Conservation (phyloP, 2,797 vertebrate species). For the Percopsis omiscomaycus region DNA sequence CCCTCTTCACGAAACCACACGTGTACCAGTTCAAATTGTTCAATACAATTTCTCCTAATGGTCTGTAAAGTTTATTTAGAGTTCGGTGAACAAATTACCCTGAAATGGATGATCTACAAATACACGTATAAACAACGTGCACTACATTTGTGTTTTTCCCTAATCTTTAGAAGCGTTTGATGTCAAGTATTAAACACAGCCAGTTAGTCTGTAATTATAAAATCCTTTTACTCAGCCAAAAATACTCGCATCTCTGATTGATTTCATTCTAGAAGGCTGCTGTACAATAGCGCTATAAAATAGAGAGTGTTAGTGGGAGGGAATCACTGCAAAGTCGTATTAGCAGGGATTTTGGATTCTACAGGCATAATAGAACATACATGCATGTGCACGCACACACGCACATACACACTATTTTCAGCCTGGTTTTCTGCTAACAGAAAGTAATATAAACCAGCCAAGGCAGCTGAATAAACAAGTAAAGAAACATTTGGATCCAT, state of each 20-base stretch:
- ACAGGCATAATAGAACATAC: constrained; percentile 1
- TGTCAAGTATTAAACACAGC: constrained; percentile 39
- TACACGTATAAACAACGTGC: constrained; percentile 29
- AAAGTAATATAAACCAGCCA: not conserved
- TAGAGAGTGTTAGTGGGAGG: constrained; percentile 36
- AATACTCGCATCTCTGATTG: constrained; percentile 41
- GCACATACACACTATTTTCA: not conserved
- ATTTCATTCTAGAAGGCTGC: constrained; percentile 40
- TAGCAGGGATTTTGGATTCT: constrained; percentile 29
- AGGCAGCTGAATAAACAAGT: no score
- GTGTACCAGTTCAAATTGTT: constrained; percentile 20
- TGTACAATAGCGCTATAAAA: constrained; percentile 33
- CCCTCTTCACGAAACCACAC: constrained; percentile 21
- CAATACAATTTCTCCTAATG: constrained; percentile 10
- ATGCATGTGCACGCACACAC: not conserved
- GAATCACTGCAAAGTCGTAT: constrained; percentile 37
- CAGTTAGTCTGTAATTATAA: constrained; percentile 42
- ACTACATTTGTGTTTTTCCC: constrained; percentile 20
- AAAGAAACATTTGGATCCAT: no score
- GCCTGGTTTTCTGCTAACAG: not conserved
- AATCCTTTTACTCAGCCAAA: constrained; percentile 39
- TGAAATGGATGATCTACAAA: constrained; percentile 33
- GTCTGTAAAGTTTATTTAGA: constrained; percentile 16
- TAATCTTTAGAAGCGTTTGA: constrained; percentile 35
- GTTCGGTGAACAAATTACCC: constrained; percentile 23